A percentile compares a stretch with the other conserved stretches of the same genome.
Conservation (phyloP, 2,888 invertebrate species). For the Tinea semifulvella region DNA sequence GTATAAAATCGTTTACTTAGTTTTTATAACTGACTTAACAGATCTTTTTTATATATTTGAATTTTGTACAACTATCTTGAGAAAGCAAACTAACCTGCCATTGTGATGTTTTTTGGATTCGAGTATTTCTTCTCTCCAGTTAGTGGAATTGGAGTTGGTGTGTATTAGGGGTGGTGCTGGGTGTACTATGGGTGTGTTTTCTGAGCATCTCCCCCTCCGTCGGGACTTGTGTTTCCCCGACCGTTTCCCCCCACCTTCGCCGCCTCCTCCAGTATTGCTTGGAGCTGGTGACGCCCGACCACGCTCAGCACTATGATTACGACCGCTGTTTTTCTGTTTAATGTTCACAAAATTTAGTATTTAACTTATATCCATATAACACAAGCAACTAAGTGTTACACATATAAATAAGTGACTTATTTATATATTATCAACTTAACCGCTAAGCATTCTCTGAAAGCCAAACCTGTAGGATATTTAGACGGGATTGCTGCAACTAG, state of each 20-base stretch:
- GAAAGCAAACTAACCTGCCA: too few relatives aligned
- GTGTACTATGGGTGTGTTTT: slow-evolving; percentile 22
- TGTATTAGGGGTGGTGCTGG: slow-evolving; percentile 23
- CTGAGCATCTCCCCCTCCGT: slow-evolving; percentile 4
- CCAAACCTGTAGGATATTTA: too few relatives aligned
- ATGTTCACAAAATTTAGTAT: background rate
- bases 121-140: slow-evolving; percentile 59
- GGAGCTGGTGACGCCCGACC: slow-evolving; percentile 39
- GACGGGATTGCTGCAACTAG: too few relatives aligned
- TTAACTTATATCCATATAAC: too few relatives aligned
- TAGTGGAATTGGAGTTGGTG: slow-evolving; percentile 34
- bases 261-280: slow-evolving; percentile 16
- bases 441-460: too few relatives aligned
- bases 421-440: too few relatives aligned
- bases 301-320: slow-evolving; percentile 40
- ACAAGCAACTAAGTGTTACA: too few relatives aligned
- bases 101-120: slow-evolving; percentile 46
- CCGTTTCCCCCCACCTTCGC: slow-evolving; percentile 23
- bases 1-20: too few relatives aligned
- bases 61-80: too few relatives aligned
- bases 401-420: too few relatives aligned
- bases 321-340: slow-evolving; percentile 36
- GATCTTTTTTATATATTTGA: too few relatives aligned
- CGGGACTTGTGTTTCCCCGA: slow-evolving; percentile 22
- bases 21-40: too few relatives aligned